Evolutionary conservation across 1,140 invertebrate genomes (phyloP).

Genomic region (Drosophila ambigua): DNA sequence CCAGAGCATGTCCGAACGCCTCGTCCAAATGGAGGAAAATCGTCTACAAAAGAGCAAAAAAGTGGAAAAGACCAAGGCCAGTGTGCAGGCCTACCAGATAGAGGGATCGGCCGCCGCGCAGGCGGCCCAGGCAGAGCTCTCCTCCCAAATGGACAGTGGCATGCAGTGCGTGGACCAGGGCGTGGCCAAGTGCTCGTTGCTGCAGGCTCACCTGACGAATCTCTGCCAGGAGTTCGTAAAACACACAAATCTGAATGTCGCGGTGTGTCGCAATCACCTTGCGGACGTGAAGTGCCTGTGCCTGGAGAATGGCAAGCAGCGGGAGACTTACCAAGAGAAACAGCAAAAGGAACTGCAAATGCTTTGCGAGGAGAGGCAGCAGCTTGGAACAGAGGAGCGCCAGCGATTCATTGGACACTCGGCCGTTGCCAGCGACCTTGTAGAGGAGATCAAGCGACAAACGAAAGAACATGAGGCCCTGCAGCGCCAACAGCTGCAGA

Average conservation of each 20-base stretch:
- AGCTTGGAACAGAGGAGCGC: constrained; percentile 33
- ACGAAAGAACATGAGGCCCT: constrained; percentile 45
- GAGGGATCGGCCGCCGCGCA: constrained; percentile 16
- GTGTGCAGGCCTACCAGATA: constrained; percentile 38
- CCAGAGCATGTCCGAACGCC: constrained; percentile 37
- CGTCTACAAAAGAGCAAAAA: constrained; percentile 29
- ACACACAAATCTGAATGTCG: constrained; percentile 38
- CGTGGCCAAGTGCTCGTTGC: constrained; percentile 56
- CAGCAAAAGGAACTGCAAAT: constrained; percentile 16
- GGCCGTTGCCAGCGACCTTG: constrained; percentile 20
- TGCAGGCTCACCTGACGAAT: constrained; percentile 63
- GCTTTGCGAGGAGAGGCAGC: constrained; percentile 21
- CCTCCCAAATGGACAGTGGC: constrained; percentile 43
- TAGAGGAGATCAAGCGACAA: constrained; percentile 37
- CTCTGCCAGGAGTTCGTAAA: constrained; percentile 36
- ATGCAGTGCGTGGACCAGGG: constrained; percentile 51
- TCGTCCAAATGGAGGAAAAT: constrained; percentile 45
- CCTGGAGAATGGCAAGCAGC: constrained; percentile 19
- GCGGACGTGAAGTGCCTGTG: constrained; percentile 24
- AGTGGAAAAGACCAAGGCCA: constrained; percentile 28
- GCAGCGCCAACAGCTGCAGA: constrained; percentile 58
- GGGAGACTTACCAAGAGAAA: constrained; percentile 29
- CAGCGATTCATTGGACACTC: constrained; percentile 39
- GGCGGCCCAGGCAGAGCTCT: constrained; percentile 42
- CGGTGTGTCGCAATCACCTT: constrained; percentile 29